These are phyloP conservation scores for Ptychoptera contaminata DNA, from an alignment of 2,888 invertebrate genomes.

Conservation along the genomic window DNA sequence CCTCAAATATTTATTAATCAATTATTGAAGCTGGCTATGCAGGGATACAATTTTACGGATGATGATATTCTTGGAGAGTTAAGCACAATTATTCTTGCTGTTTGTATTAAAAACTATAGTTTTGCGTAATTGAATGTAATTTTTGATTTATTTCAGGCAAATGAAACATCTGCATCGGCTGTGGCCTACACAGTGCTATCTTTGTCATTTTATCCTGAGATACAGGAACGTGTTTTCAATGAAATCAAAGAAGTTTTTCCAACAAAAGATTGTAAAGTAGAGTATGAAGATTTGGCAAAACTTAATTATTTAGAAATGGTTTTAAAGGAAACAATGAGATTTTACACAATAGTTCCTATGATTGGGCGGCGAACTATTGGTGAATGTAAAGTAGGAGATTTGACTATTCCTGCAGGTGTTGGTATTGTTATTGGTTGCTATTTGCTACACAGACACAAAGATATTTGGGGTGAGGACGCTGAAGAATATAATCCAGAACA, in stretches of 20 bases:
- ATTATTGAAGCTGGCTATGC: too few species aligned
- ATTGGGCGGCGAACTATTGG: too few species aligned
- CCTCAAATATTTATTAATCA: too few species aligned
- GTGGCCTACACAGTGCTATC: neutral
- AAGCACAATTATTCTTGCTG: neutral
- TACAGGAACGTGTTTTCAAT: neutral
- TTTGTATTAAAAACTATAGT: neutral
- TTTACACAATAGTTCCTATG: neutral
- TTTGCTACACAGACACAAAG: conserved; percentile 5
- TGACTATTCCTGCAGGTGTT: conserved; percentile 7
- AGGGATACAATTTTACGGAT: neutral
- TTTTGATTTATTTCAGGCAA: neutral
- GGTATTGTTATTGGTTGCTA: conserved; percentile 5
- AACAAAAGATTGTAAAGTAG: neutral
- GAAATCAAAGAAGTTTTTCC: conserved; percentile 1
- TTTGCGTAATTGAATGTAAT: neutral
- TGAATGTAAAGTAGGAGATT: neutral
- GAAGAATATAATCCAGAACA: conserved; percentile 9
- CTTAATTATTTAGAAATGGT: conserved; percentile 3
- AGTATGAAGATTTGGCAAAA: conserved; percentile 2
- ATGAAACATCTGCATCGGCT: conserved; percentile 1
- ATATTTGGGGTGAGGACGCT: conserved; percentile 8
- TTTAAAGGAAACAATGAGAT: conserved; percentile 4
- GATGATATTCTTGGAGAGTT: neutral
- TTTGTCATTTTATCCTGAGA: neutral